Conservation (phyloP, 2,797 vertebrate species). For the Eutrigla gurnardus region DNA sequence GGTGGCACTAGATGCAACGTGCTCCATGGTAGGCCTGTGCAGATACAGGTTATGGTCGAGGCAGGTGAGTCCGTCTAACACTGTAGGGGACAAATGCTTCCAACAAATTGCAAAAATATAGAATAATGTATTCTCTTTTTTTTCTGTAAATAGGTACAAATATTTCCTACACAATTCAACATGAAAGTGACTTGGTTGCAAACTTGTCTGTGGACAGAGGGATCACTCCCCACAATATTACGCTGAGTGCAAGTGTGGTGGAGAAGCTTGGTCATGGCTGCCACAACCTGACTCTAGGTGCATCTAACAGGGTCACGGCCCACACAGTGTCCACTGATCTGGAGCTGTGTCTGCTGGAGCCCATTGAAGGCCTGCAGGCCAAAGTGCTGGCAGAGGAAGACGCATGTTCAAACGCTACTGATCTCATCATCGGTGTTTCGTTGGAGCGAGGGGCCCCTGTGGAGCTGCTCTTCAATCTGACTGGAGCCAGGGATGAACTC, state of each 20-base stretch:
- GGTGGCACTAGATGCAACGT: conserved; percentile 80
- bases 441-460: conserved; percentile 83
- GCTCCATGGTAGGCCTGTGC: conserved; percentile 77
- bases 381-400: conserved; percentile 67
- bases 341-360: conserved; percentile 85
- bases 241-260: conserved; percentile 77
- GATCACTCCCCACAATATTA: conserved; percentile 83
- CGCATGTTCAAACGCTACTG: conserved; percentile 80
- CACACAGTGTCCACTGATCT: conserved; percentile 65
- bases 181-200: conserved; percentile 74
- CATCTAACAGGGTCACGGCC: conserved; percentile 75
- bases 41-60: conserved; percentile 86
- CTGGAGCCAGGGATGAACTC: conserved; percentile 73
- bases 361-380: conserved; percentile 84
- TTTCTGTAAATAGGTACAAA: conserved; percentile 81
- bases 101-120: neutral
- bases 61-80: conserved; percentile 80
- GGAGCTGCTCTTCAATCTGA: conserved; percentile 83
- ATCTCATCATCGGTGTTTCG: conserved; percentile 85
- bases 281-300: conserved; percentile 85
- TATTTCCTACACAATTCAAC: conserved; percentile 85
- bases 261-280: conserved; percentile 83
- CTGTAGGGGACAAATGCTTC: neutral
- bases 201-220: conserved; percentile 76
- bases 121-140: conserved; percentile 1